Evolutionary conservation across 2,113 vertebrate species (phyloP), one percentile per base, ranked within the genome.

Genomic region (Serilophus lunatus): DNA sequence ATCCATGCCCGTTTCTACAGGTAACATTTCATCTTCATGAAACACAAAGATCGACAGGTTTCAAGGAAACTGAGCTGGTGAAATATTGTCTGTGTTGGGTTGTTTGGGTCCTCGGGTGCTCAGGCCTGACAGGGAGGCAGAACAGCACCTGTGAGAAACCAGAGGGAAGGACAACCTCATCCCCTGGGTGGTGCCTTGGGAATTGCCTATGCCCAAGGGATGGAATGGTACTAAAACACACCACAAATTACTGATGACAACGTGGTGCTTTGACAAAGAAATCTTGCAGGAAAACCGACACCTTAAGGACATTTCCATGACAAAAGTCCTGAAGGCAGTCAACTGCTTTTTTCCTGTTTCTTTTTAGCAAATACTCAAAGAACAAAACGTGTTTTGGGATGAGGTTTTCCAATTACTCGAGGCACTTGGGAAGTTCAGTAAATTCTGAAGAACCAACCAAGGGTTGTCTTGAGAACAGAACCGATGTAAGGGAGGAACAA

Each of bases 141-240:
- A 56, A 15, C 36, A 19, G 13, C 42, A 33, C 36, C 74, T 88
- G 29, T 35, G 42, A 77, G 72, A 81, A 90, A 49, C 3, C 53
- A 40, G 31, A 61, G 22, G 36, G 18, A 69, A 86, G 18, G 17
- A 57, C 45, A 19, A 23, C 25, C 17, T 36, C 12, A 72, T 6
- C 9, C 19, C 8, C 20, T 22, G 24, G 2, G 18, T 1, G 20
- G 13, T 3, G 6, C 25, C 66, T 40, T 2, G 3, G 33, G 42
- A 53, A 53, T 4, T 64, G 35, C 50, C 36, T 53, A 10, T 31
- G 38, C 36, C n/a, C 28, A 40, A 82, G 61, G 24, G 18, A 71
- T 40, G 45, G 42, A 83, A 54, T 0, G 0, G 25, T 53, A 53
- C 50, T 57, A 50, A 60, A 53, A 77, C 13, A 50, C 29, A 44